Evolutionary conservation across 37 sponge, comb jelly and placozoan genomes (phyloP), one percentile per base, ranked within the genome.

Genomic region (Axinella damicornis): DNA sequence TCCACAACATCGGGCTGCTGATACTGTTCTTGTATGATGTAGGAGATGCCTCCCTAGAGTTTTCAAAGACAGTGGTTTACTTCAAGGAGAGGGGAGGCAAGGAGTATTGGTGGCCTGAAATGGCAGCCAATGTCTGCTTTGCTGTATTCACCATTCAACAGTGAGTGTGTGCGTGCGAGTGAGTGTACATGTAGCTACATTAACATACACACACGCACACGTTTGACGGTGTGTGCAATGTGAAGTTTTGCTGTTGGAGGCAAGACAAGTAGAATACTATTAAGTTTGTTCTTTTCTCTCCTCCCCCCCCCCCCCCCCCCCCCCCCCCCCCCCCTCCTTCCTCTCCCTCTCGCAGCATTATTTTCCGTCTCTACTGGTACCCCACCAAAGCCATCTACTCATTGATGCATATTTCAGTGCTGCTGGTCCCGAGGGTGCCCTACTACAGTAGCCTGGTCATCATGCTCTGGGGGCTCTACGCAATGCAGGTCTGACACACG

Each of bases 331-430:
- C n/a, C n/a, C n/a, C n/a, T n/a, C n/a, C n/a, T n/a, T n/a, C 9
- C 9, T 9, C 4, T 46, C 9, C 9, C 9, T 46, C 46, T 12
- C 46, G 4, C 9, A 12, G 9, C 6, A 12, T 9, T 9, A 4
- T 46, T 9, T 9, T 46, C 9, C 46, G 4, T 9, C 9, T 96
- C 40, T 96, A 96, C 88, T 96, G 93, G 93, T 93, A 65, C 67
- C 94, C 88, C 2, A 90, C 82, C 5, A 96, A 96, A 38, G 91
- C 80, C 24, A 69, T 92, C 35, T 87, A 92, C 64, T 85, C 94
- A 4, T 22, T 91, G 21, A 82, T 62, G 52, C 52, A 78, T 37
- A 83, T 90, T 2, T 80, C 85, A 0, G 78, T 84, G 24, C 15
- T 63, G 27, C 31, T 84, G n/a, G 79, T 77, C 58, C 84, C 84